Conservation (phyloP, 1,140 invertebrate species). For the Zophobas morio region DNA sequence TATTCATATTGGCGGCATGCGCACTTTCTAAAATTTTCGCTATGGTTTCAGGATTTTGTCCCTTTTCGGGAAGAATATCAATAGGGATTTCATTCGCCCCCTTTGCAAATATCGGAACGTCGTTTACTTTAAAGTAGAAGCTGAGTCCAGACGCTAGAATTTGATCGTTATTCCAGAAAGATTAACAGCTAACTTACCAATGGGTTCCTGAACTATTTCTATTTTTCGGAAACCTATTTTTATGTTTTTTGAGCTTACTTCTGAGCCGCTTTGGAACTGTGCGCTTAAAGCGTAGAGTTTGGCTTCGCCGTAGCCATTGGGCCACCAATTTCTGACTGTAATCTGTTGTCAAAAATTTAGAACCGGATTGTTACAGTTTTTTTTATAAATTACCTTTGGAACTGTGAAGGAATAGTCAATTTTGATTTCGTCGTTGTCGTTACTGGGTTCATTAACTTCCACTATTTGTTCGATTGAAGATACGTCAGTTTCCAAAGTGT, state of each 20-base stretch:
- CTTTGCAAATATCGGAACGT: conserved; percentile 92
- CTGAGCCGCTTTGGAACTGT: conserved; percentile 65
- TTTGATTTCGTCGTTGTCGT: conserved; percentile 49
- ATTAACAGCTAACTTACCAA: conserved; percentile 68
- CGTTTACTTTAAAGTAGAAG: conserved; percentile 94
- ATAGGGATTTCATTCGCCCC: conserved; percentile 97
- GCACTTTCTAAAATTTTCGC: conserved; percentile 79
- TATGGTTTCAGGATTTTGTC: conserved; percentile 67
- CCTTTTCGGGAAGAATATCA: conserved; percentile 87
- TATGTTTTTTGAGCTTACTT: conserved; percentile 68
- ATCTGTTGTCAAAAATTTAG: conserved; percentile 65
- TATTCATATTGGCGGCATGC: conserved; percentile 90
- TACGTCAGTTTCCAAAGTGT: conserved; percentile 44
- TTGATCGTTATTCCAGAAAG: not conserved
- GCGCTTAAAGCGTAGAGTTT: conserved; percentile 81
- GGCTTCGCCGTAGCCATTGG: conserved; percentile 92
- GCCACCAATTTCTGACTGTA: conserved; percentile 88
- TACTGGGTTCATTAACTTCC: conserved; percentile 43
- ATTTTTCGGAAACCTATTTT: conserved; percentile 91
- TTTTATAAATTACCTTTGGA: conserved; percentile 62
- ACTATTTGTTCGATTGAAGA: conserved; percentile 39
- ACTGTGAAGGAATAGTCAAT: conserved; percentile 58
- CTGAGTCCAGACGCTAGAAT: conserved; percentile 75
- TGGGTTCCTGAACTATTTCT: conserved; percentile 80
- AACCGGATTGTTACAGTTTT: not conserved